A percentile compares a stretch with the other conserved stretches of the same genome.
Evolutionary conservation across 2,797 vertebrate species (phyloP).

Genomic region (Megalops cyprinoides): DNA sequence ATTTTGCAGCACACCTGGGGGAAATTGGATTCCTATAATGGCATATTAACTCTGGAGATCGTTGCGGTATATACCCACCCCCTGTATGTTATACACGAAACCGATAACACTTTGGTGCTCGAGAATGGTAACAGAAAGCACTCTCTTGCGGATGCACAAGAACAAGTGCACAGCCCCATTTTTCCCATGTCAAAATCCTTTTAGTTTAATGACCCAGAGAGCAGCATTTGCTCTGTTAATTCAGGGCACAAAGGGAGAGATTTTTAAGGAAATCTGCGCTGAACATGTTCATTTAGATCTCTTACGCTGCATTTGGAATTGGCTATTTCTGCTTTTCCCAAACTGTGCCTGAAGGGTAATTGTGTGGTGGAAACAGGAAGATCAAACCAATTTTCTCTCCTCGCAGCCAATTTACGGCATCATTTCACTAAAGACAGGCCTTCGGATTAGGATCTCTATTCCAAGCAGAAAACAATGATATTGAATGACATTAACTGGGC

Average conservation of each 20-base stretch:
- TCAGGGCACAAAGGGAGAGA: constrained; percentile 40
- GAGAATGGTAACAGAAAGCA: constrained; percentile 50
- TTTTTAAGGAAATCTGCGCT: constrained; percentile 18
- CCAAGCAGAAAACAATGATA: no score
- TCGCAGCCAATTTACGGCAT: constrained; percentile 7
- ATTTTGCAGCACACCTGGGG: constrained; percentile 19
- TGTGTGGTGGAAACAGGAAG: constrained; percentile 21
- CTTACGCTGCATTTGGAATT: constrained; percentile 16
- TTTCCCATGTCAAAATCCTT: constrained; percentile 30
- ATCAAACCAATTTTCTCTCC: constrained; percentile 20
- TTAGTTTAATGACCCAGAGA: constrained; percentile 37
- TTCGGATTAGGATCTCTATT: neutral
- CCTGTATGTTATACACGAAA: constrained; percentile 58
- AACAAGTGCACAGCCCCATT: constrained; percentile 34
- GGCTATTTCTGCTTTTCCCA: neutral
- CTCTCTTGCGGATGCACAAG: constrained; percentile 41
- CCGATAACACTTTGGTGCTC: constrained; percentile 68
- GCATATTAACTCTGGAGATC: constrained; percentile 59
- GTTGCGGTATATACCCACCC: constrained; percentile 56
- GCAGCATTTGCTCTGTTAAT: constrained; percentile 42
- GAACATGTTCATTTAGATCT: constrained; percentile 30
- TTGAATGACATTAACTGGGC: constrained; percentile 22
- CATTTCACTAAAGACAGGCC: constrained; percentile 9
- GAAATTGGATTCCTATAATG: constrained; percentile 66
- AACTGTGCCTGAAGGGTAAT: constrained; percentile 26